Conservation (phyloP, 2,888 invertebrate species). For the Carterocephalus palaemon region DNA sequence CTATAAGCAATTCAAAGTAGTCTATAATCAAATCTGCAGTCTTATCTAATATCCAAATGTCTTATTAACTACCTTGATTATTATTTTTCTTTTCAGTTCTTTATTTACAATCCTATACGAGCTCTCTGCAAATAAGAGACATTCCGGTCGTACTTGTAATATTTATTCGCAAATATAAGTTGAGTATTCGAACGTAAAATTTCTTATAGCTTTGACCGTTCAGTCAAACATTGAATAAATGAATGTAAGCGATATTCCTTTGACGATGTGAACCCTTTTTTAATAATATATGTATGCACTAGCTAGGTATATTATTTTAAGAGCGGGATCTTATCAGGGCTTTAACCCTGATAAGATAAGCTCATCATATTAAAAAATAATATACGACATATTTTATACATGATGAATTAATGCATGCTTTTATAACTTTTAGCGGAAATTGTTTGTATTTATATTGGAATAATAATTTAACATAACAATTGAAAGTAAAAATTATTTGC, state of each 20-base stretch:
- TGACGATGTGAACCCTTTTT: conserved; percentile 5
- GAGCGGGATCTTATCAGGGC: neutral
- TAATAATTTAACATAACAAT: too few species aligned
- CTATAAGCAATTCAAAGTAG: too few species aligned
- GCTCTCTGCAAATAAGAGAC: conserved; percentile 7
- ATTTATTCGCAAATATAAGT: conserved; percentile 12
- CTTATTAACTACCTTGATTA: conserved; percentile 1
- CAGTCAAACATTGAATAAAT: conserved; percentile 33
- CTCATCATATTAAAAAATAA: too few species aligned
- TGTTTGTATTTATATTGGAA: too few species aligned
- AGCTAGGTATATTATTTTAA: conserved; percentile 14
- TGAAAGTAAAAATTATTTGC: too few species aligned
- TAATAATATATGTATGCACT: neutral
- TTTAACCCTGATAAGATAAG: too few species aligned
- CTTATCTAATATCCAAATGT: too few species aligned
- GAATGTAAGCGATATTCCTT: conserved; percentile 26
- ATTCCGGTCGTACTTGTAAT: conserved; percentile 13
- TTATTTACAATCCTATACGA: neutral
- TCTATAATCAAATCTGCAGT: too few species aligned
- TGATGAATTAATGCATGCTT: too few species aligned
- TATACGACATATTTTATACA: too few species aligned
- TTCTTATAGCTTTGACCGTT: conserved; percentile 23
- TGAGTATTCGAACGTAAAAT: conserved; percentile 19
- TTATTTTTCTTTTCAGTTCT: conserved; percentile 3
- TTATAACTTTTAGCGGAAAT: too few species aligned